Conservation (phyloP, 2,113 vertebrate species). For the Protobothrops flavoviridis region DNA sequence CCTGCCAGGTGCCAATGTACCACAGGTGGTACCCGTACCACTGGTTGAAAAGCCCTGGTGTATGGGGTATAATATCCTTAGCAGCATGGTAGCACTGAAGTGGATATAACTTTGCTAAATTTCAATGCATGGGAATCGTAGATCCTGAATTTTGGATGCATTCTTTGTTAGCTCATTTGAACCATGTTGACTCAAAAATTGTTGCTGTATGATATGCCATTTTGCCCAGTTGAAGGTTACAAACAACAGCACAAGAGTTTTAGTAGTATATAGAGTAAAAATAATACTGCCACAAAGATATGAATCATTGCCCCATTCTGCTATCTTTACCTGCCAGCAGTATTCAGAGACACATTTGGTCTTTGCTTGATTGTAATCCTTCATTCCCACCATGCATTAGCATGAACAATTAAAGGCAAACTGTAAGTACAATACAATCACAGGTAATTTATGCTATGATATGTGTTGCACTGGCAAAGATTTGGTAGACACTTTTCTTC, state of each 20-base stretch:
- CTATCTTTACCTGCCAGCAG: neutral
- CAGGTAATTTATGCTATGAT: neutral
- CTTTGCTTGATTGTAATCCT: slow-evolving; percentile 62
- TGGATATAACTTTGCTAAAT: no score
- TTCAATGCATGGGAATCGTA: no score
- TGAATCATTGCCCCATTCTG: neutral
- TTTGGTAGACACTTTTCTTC: neutral
- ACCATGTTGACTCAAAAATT: no score
- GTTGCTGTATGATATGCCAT: no score
- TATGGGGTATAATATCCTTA: neutral
- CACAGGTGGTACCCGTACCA: no score
- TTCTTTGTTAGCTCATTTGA: no score
- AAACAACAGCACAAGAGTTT: no score
- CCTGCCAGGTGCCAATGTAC: no score
- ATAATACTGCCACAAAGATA: neutral
- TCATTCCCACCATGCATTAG: slow-evolving; percentile 33
- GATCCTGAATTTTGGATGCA: no score
- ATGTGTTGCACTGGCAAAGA: neutral
- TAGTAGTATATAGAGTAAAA: neutral
- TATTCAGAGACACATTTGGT: slow-evolving; percentile 24
- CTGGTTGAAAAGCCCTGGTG: no score
- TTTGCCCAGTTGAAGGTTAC: no score
- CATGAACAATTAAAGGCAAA: slow-evolving; percentile 34
- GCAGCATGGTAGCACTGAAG: no score
- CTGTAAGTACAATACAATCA: neutral